phyloP scores from a whole-genome alignment of 2,113 vertebrate species.

The Thomomys bottae region DNA sequence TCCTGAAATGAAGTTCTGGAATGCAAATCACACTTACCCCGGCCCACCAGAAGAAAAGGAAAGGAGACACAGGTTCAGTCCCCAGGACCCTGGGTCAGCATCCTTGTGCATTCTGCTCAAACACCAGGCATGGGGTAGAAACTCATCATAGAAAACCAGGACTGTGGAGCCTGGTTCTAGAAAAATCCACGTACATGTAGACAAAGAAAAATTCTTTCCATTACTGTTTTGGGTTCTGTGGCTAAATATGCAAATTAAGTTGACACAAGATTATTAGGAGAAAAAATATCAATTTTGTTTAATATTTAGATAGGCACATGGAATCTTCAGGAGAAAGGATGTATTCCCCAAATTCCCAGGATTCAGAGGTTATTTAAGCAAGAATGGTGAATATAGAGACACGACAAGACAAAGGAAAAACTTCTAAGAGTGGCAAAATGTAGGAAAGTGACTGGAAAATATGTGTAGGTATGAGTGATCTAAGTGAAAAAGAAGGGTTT shows the following conservation, averaged over 20 bases:
- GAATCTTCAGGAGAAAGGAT: neutral
- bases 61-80: too few relatives aligned
- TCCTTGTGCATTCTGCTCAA: neutral
- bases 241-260: neutral
- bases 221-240: neutral
- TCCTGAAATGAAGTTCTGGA: neutral
- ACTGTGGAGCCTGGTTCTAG: neutral
- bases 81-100: neutral
- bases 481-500: neutral
- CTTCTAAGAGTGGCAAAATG: neutral
- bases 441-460: neutral
- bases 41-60: neutral
- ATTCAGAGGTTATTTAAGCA: neutral
- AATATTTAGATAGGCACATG: neutral
- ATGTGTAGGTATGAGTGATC: neutral
- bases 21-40: neutral
- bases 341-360: neutral
- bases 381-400: neutral
- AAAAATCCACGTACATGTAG: neutral
- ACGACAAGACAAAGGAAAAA: neutral
- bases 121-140: rapidly evolving
- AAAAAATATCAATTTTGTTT: neutral
- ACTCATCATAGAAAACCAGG: neutral
- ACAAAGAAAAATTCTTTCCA: neutral
- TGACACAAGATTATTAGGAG: neutral